Base-by-base conservation (phyloP, 2,113 vertebrate species). In the Desmodus rotundus region DNA sequence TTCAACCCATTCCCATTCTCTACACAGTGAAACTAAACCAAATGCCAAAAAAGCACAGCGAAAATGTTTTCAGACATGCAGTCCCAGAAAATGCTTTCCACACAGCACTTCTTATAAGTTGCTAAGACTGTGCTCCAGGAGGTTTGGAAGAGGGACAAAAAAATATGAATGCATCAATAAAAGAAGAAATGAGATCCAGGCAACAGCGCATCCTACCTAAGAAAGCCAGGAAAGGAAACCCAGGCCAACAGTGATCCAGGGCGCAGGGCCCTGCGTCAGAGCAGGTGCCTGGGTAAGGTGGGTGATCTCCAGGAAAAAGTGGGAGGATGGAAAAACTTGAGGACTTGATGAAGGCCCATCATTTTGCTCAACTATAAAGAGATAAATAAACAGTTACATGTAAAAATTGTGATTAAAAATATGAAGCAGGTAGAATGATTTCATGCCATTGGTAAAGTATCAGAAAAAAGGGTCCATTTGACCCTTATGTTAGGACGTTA, bases 201-300 rank as follows among this genome's bases (percentile, higher is more conserved):
- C 43, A 63, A 56, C 5, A 19, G 19, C n/a, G 26, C 41, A 4
- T 56, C 41, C 67, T 67, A 19, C 26, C 54, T 10, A 56, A 36
- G 24, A 73, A 52, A 73, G 28, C n/a, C 68, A 13, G 31, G 31
- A 68, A 68, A 94, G 41, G 76, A 82, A 61, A 43, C 7, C 17
- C 14, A 26, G 52, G 45, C 54, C 15, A 9, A 38, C 6, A 26
- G 24, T 2, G 20, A 88, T 7, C 6, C 28, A 28, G 7, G 9
- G 65, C 28, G 5, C 33, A 1, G 19, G 26, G 12, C 54, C 9
- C 10, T 2, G 11, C 5, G 0, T 26, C 3, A 41, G 20, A 16
- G 54, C 52, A 24, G 24, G 50, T 8, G 31, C 10, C 17, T 36
- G 47, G 67, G 58, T 45, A 7, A 20, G 50, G 36, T 41, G 10